Base-by-base conservation (phyloP, 35 echinoderm and acorn worm genomes). In the Acanthaster planci region DNA sequence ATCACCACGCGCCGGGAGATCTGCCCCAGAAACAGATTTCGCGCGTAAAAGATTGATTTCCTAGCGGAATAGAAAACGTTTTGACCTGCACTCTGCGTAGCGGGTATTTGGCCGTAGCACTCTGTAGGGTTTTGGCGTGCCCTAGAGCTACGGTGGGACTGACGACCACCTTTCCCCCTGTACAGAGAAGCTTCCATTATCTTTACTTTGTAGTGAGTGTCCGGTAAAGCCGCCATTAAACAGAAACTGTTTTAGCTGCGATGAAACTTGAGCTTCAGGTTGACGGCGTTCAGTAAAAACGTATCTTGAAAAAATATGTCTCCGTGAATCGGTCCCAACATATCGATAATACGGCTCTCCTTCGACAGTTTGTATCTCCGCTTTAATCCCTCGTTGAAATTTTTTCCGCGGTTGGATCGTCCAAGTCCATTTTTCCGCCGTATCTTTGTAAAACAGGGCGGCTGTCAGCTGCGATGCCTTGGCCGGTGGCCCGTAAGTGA, bases 251-350 rank as follows among this genome's bases (percentile, higher is more conserved):
- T 38, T 51, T 92, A 83, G 27, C 79, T 78, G 1, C 59, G 78
- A 23, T 60, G 80, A 0, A 92, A 56, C 60, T 92, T 92, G 2
- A 87, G 32, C 35, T 87, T 83, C 40, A 92, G 17, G 37, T 87
- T 79, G 18, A 92, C 85, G 16, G 51, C 84, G 26, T 40, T 80
- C 15, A 92, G 80, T 32, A 87, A 55, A 60, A 83, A 35, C n/a
- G 64, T 64, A 52, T 92, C 85, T 84, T 92, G 90, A 56, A 82
- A 83, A 55, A 92, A 86, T 55, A 93, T 93, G 29, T 93, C 91
- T 42, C 51, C 68, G 60, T 93, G 82, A 32, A 93, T 50, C 44
- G 82, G 81, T 12, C 92, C 92, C n/a, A 89, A 67, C 59, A 86
- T 77, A 51, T 91, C 89, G 0, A 86, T 21, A 30, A 56, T 32